A percentile compares a stretch with the other conserved stretches of the same genome.
Conservation (phyloP, 37 sponge, comb jelly and placozoan genomes). For the Ianthella basta region DNA sequence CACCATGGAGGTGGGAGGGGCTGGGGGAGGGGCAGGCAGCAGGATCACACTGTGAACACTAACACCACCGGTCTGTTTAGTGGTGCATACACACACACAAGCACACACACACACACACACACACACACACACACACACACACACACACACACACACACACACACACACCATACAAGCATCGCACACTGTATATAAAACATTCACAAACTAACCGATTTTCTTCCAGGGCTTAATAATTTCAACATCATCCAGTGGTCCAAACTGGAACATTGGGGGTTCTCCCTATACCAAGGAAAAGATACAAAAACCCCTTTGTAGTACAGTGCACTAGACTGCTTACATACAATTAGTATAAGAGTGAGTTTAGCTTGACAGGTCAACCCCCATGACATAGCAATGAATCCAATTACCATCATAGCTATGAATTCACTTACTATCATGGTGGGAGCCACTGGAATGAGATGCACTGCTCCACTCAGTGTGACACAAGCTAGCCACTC, state of each 20-base stretch:
- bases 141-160: too few relatives aligned
- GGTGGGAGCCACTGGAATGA: conserved; percentile 64
- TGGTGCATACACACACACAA: too few relatives aligned
- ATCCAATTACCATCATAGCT: neutral
- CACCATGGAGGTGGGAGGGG: conserved; percentile 73
- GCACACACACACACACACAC: too few relatives aligned
- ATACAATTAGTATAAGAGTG: too few relatives aligned
- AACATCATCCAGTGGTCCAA: conserved; percentile 67
- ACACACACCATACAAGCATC: too few relatives aligned
- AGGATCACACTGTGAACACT: neutral
- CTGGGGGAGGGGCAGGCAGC: conserved; percentile 2
- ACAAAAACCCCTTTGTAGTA: too few relatives aligned
- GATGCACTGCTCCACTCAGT: conserved; percentile 60
- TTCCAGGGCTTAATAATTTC: conserved; percentile 40
- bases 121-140: too few relatives aligned
- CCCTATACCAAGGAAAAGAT: too few relatives aligned
- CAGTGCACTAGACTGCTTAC: too few relatives aligned
- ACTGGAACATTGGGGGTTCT: conserved; percentile 30
- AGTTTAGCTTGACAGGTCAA: too few relatives aligned
- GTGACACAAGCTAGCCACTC: conserved; percentile 90
- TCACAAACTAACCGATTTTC: conserved; percentile 33
- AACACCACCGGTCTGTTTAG: neutral
- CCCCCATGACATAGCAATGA: too few relatives aligned
- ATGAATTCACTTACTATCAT: conserved; percentile 44
- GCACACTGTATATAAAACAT: too few relatives aligned